phyloP scores from a whole-genome alignment of 2,888 invertebrate species.

The Phortica okadai region DNA sequence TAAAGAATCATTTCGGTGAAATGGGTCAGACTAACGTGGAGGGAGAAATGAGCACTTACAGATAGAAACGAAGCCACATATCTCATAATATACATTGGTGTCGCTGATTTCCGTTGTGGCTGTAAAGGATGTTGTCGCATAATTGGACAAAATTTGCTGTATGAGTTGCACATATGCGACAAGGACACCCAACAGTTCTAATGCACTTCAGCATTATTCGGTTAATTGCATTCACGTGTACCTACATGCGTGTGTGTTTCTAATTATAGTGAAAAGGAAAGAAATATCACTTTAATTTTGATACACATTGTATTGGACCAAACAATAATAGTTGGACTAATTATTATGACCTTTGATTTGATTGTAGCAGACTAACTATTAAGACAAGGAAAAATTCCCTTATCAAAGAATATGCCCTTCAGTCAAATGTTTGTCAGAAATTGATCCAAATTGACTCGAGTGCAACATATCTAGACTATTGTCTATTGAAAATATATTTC shows the following conservation, averaged over 20 bases:
- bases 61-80: neutral
- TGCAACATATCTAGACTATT: too few relatives aligned
- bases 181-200: constrained; percentile 5
- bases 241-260: neutral
- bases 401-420: too few relatives aligned
- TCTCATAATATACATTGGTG: constrained; percentile 34
- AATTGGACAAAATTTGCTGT: constrained; percentile 54
- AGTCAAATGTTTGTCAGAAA: too few relatives aligned
- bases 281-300: too few relatives aligned
- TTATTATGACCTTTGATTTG: too few relatives aligned
- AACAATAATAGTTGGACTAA: too few relatives aligned
- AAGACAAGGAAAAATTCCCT: too few relatives aligned
- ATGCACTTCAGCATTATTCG: constrained; percentile 38
- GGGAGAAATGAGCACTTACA: constrained; percentile 1
- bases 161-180: constrained; percentile 8
- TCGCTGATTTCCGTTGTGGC: constrained; percentile 28
- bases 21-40: constrained; percentile 29
- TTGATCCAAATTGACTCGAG: too few relatives aligned
- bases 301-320: too few relatives aligned
- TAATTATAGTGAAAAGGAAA: neutral
- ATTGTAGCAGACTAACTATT: too few relatives aligned
- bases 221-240: constrained; percentile 19
- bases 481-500: too few relatives aligned
- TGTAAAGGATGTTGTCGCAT: constrained; percentile 48
- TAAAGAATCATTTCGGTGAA: constrained; percentile 45